Percentiles rank a stretch among this genome's conserved stretches.
phyloP scores from a whole-genome alignment of 2,888 invertebrate species.

The Argynnis bischoffii region DNA sequence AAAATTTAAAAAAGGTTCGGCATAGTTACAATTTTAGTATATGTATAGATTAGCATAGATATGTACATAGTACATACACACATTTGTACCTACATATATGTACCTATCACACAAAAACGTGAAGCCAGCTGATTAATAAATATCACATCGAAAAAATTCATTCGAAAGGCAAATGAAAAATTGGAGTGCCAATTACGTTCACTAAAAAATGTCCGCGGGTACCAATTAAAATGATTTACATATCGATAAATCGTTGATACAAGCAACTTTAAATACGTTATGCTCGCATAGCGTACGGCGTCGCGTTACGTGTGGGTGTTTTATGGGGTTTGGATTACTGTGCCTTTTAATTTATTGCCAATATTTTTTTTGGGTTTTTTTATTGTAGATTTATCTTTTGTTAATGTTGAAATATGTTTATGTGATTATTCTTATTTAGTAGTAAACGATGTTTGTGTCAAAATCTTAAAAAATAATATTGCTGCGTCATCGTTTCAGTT shows the following conservation, averaged over 20 bases:
- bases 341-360: conserved; percentile 22
- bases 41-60: no score
- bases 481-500: not conserved
- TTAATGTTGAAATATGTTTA: not conserved
- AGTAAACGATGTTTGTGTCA: no score
- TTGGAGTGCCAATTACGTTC: conserved; percentile 74
- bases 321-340: conserved; percentile 28
- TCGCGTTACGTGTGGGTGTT: conserved; percentile 34
- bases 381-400: not conserved
- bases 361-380: conserved; percentile 5
- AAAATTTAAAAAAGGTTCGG: no score
- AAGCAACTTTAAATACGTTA: conserved; percentile 51
- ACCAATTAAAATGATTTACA: conserved; percentile 82
- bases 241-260: conserved; percentile 74
- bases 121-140: no score
- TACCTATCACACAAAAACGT: no score
- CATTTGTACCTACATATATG: no score
- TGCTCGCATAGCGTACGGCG: conserved; percentile 49
- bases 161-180: conserved; percentile 61
- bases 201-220: conserved; percentile 75
- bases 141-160: conserved; percentile 7
- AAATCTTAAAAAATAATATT: not conserved
- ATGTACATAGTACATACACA: no score
- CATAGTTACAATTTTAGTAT: no score
- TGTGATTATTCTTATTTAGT: not conserved